These are phyloP conservation scores for Drosophila ficusphila DNA, from an alignment of 1,140 invertebrate species.

Conservation along the genomic window DNA sequence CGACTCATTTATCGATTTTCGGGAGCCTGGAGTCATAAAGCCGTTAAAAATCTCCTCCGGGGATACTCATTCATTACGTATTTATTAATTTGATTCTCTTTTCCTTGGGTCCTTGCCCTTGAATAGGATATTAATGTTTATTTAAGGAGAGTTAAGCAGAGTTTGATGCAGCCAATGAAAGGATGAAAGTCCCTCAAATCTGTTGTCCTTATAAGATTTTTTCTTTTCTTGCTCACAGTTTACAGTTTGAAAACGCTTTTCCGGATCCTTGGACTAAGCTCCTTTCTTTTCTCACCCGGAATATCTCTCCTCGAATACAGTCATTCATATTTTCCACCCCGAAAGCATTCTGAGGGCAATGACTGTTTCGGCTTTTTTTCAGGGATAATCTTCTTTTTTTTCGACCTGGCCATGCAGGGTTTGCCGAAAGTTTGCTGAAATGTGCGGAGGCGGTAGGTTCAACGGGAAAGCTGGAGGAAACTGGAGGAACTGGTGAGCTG, in stretches of 20 bases:
- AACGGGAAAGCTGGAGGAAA: background rate
- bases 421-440: slow-evolving; percentile 7
- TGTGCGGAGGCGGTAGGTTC: background rate
- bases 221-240: background rate
- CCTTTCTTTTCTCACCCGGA: background rate
- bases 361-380: slow-evolving; percentile 6
- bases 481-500: too few species aligned
- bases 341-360: background rate
- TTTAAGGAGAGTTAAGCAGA: too few species aligned
- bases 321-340: background rate
- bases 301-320: background rate
- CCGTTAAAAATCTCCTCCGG: background rate
- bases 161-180: background rate
- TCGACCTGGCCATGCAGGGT: background rate
- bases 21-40: background rate
- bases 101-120: background rate
- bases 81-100: slow-evolving; percentile 66
- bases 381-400: slow-evolving; percentile 10
- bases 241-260: background rate
- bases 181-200: too few species aligned
- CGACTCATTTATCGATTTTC: slow-evolving; percentile 63
- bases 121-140: background rate
- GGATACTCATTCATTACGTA: slow-evolving; percentile 40
- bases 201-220: too few species aligned
- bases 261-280: background rate